phyloP scores from a whole-genome alignment of 2,113 vertebrate species.

The Canis aureus region DNA sequence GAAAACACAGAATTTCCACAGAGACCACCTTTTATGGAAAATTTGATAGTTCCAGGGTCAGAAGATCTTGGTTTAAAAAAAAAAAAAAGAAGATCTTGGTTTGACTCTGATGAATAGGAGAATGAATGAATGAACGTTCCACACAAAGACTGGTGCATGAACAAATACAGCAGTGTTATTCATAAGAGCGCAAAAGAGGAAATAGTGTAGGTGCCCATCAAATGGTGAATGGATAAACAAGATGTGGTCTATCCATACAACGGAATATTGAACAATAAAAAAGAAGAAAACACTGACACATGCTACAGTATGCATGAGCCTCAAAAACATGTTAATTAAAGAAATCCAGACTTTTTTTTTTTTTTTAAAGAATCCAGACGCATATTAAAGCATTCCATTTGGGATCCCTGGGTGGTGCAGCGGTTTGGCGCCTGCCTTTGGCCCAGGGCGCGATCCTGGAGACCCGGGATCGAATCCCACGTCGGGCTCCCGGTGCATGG shows the following conservation, averaged over 20 bases:
- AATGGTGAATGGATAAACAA: neutral
- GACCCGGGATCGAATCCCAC: too few relatives aligned
- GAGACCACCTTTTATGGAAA: neutral
- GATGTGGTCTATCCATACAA: neutral
- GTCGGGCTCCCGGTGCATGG: too few relatives aligned
- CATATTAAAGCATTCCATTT: neutral
- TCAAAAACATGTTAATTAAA: neutral
- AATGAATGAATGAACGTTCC: neutral
- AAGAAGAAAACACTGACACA: neutral
- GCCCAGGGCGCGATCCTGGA: too few relatives aligned
- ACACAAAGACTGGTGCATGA: neutral
- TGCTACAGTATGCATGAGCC: neutral
- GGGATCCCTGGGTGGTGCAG: too few relatives aligned
- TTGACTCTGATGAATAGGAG: neutral
- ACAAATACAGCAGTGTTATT: neutral
- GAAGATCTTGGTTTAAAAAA: neutral
- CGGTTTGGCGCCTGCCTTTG: too few relatives aligned
- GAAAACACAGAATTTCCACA: conserved; percentile 28
- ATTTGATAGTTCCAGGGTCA: conserved; percentile 8
- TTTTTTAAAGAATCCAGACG: neutral
- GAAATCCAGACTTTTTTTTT: neutral
- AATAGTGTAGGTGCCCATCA: neutral
- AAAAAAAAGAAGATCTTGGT: neutral
- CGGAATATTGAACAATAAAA: neutral
- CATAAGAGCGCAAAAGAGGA: neutral